phyloP scores from a whole-genome alignment of 2,888 invertebrate genomes.

The Lissonota sp. region DNA sequence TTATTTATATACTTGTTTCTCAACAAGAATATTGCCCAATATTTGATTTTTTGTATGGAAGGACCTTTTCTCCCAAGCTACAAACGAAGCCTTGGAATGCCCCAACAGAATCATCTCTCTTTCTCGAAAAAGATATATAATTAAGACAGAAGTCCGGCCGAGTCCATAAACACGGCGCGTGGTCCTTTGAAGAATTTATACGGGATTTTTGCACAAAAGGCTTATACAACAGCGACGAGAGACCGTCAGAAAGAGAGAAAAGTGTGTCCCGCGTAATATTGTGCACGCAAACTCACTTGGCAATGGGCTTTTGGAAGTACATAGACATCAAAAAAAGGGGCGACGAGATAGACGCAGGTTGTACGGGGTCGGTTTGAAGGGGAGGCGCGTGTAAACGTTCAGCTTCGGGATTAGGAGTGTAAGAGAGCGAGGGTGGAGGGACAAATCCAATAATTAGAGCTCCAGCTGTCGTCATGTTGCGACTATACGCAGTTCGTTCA shows the following conservation, averaged over 20 bases:
- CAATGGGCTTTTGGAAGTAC: constrained; percentile 55
- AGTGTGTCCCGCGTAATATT: constrained; percentile 17
- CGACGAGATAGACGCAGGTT: constrained; percentile 31
- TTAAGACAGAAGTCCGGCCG: constrained; percentile 8
- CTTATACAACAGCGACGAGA: constrained; percentile 35
- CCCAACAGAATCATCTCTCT: neutral
- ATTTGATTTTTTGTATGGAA: constrained; percentile 16
- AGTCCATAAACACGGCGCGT: constrained; percentile 41
- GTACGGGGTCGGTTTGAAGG: neutral
- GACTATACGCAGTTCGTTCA: constrained; percentile 77
- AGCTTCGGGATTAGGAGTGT: constrained; percentile 59
- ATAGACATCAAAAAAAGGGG: constrained; percentile 33
- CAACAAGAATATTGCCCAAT: constrained; percentile 24
- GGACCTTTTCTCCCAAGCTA: neutral
- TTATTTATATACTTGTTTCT: constrained; percentile 27
- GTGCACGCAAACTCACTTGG: constrained; percentile 19
- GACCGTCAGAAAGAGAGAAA: no score
- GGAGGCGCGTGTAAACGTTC: constrained; percentile 48
- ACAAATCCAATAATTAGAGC: constrained; percentile 72
- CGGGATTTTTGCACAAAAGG: constrained; percentile 64
- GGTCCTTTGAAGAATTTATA: constrained; percentile 66
- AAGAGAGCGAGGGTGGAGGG: constrained; percentile 52
- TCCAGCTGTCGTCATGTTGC: constrained; percentile 78
- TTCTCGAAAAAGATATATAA: neutral
- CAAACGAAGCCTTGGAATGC: neutral